Evolutionary conservation across 1,140 invertebrate genomes (phyloP).

Genomic region (Chelonus insularis): DNA sequence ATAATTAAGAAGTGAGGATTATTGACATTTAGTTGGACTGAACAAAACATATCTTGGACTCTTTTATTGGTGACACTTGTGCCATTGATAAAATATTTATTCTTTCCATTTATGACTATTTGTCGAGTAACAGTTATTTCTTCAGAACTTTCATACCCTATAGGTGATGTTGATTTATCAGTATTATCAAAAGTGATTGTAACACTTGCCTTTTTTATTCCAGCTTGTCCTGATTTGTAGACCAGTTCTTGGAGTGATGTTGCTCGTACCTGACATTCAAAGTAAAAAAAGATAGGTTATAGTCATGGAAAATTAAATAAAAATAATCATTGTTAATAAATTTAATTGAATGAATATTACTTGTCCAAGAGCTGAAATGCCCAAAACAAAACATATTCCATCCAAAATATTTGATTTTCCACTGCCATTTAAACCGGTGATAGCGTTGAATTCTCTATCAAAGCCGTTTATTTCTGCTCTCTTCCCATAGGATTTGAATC

Average conservation of each 20-base stretch:
- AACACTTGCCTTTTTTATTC: conserved; percentile 94
- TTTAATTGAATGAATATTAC: conserved; percentile 64
- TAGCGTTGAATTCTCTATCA: conserved; percentile 96
- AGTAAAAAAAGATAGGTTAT: conserved; percentile 27
- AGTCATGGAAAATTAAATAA: too few species aligned
- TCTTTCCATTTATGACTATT: conserved; percentile 79
- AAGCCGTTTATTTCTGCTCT: conserved; percentile 92
- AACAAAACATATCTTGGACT: conserved; percentile 93
- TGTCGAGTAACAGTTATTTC: conserved; percentile 94
- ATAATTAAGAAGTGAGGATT: conserved; percentile 99
- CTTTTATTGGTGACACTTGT: conserved; percentile 85
- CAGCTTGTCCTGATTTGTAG: conserved; percentile 96
- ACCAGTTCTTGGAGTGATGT: conserved; percentile 91
- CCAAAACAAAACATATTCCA: conserved; percentile 96
- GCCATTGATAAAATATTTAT: conserved; percentile 96
- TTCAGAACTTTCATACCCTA: conserved; percentile 90
- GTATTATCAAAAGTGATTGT: conserved; percentile 95
- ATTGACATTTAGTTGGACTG: conserved; percentile 97
- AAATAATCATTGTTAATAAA: too few species aligned
- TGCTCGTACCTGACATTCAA: conserved; percentile 84
- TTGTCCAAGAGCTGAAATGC: conserved; percentile 91
- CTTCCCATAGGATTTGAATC: conserved; percentile 97
- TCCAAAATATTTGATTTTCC: conserved; percentile 99
- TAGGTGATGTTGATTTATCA: conserved; percentile 80
- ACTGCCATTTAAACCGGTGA: conserved; percentile 97